Evolutionary conservation across 1,140 invertebrate genomes (phyloP), one percentile per base, ranked within the genome.

Genomic region (Hycleus phaleratus): DNA sequence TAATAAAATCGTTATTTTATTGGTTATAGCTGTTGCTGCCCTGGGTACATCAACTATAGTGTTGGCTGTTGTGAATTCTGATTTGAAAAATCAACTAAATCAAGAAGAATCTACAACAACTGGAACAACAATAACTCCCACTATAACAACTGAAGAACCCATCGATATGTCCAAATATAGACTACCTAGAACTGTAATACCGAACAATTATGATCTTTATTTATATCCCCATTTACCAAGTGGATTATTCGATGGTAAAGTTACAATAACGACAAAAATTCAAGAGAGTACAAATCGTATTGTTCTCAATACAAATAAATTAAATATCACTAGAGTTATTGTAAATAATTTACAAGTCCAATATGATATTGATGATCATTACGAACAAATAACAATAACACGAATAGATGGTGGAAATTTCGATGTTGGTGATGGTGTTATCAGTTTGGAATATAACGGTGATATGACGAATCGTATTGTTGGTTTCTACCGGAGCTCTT

Each of bases 141-240:
- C 25, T n/a, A 50, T 53, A 12, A 58, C 58, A 24, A 52, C 53
- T 25, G 38, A 54, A 49, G 11, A 47, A 3, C 12, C 57, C 3
- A 26, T 45, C 49, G 60, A 64, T 26, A 68, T 69, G 66, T 56
- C 55, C 5, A 66, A 67, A 53, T 70, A 66, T 48, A 55, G 64
- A 26, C 51, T 72, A 26, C 75, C 95, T 24, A 82, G 86, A 0
- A 70, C 69, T 9, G 75, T 82, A 46, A 78, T 90, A 2, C 75
- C 77, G 7, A 87, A 90, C 0, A 81, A 85, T 60, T 95, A 96
- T 68, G 83, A 88, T 54, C 70, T 96, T 1, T 79, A 78, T 26
- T 73, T 95, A 26, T 78, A 85, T 64, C 91, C 92, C 0, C 79
- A 93, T 72, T 73, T 95, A 32, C 71, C 77, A n/a, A 76, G 76